These are phyloP conservation scores for Oostethus manadensis DNA, from an alignment of 2,113 vertebrate genomes.

Conservation along the genomic window DNA sequence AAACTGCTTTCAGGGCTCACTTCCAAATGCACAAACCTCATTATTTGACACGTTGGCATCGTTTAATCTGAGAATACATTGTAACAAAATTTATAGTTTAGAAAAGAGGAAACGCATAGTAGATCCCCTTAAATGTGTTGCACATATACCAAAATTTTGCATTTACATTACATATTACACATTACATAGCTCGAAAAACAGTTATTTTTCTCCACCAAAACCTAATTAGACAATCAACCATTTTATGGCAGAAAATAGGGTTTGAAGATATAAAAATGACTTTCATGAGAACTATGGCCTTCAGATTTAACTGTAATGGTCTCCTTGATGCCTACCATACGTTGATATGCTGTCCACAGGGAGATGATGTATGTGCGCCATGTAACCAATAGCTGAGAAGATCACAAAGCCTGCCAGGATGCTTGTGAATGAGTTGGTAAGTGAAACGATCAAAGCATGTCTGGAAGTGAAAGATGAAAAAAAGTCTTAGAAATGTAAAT, in stretches of 20 bases:
- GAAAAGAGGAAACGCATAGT: too few relatives aligned
- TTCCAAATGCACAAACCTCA: too few relatives aligned
- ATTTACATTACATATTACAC: too few relatives aligned
- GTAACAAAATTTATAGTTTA: too few relatives aligned
- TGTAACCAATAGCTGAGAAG: conserved; percentile 76
- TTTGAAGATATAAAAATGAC: neutral
- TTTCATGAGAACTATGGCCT: neutral
- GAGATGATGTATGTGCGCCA: conserved; percentile 69
- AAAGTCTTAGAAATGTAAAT: neutral
- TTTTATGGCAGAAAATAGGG: neutral
- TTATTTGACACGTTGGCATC: too few relatives aligned
- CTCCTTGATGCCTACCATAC: conserved; percentile 56
- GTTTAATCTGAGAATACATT: too few relatives aligned
- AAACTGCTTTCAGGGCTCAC: too few relatives aligned
- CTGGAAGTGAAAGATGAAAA: conserved; percentile 38
- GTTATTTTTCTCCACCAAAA: too few relatives aligned
- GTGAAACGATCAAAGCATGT: conserved; percentile 64
- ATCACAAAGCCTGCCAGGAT: conserved; percentile 74
- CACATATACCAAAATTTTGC: too few relatives aligned
- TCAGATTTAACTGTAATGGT: neutral
- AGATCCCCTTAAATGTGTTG: too few relatives aligned
- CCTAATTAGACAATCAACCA: too few relatives aligned
- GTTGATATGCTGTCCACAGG: conserved; percentile 73
- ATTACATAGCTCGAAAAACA: too few relatives aligned
- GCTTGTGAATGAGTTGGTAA: conserved; percentile 71